Conservation (phyloP, 2,113 vertebrate genomes). For the Zingel zingel region DNA sequence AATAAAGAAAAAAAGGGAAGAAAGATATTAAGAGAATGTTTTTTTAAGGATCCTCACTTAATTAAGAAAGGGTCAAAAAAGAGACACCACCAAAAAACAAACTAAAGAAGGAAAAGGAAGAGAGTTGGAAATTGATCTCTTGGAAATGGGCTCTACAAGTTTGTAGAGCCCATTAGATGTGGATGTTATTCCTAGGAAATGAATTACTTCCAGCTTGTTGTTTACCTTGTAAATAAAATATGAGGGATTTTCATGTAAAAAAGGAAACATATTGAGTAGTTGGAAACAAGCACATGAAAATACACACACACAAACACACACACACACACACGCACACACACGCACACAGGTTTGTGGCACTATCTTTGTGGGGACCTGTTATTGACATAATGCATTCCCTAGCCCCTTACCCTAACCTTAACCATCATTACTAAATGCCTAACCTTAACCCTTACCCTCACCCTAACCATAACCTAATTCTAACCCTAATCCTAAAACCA, state of each 20-base stretch:
- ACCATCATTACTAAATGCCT: too few species aligned
- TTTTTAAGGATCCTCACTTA: neutral
- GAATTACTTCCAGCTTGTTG: neutral
- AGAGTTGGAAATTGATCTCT: neutral
- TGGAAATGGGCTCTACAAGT: neutral
- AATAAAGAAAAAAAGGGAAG: neutral
- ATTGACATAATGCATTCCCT: too few species aligned
- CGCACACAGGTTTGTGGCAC: too few species aligned
- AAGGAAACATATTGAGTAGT: neutral
- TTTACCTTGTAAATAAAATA: neutral
- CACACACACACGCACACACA: too few species aligned
- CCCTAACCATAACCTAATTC: too few species aligned
- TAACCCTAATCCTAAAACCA: too few species aligned
- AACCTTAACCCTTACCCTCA: too few species aligned
- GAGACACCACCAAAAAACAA: neutral
- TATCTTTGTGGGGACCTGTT: too few species aligned
- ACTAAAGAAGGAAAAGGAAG: neutral
- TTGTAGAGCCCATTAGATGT: neutral
- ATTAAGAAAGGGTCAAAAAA: neutral
- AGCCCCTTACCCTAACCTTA: too few species aligned
- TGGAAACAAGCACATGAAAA: conserved; percentile 2
- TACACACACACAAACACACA: too few species aligned
- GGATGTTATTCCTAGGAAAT: neutral
- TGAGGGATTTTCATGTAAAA: neutral
- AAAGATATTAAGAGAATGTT: neutral